Conservation (phyloP, 37 sponge, comb jelly and placozoan species). For the Oscarella lobularis region DNA sequence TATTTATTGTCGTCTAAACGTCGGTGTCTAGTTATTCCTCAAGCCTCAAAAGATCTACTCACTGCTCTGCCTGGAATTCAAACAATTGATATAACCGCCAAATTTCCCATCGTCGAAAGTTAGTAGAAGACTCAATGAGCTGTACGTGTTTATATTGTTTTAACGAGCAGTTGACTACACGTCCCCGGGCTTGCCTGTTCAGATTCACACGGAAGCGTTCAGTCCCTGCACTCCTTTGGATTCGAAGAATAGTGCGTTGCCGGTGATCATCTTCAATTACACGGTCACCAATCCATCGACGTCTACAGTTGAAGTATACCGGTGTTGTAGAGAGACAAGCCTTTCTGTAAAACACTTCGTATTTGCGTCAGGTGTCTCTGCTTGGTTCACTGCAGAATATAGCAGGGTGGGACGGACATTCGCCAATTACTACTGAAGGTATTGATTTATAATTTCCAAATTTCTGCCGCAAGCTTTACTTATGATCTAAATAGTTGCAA, state of each 20-base stretch:
- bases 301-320: neutral
- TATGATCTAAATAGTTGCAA: too few relatives aligned
- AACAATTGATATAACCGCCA: slow-evolving; percentile 12
- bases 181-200: slow-evolving; percentile 4
- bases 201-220: slow-evolving; percentile 16
- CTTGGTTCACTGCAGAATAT: slow-evolving; percentile 13
- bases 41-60: slow-evolving; percentile 11
- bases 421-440: slow-evolving; percentile 10
- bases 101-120: slow-evolving; percentile 17
- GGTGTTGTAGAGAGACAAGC: neutral
- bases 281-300: slow-evolving; percentile 4
- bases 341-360: too few relatives aligned
- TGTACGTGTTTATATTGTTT: neutral
- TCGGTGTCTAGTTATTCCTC: slow-evolving; percentile 7
- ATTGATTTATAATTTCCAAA: neutral
- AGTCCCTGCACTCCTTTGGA: slow-evolving; percentile 15
- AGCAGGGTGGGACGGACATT: slow-evolving; percentile 12
- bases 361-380: slow-evolving; percentile 8
- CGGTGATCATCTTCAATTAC: slow-evolving; percentile 11
- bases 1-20: too few relatives aligned
- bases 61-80: slow-evolving; percentile 8
- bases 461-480: too few relatives aligned
- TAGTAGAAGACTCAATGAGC: neutral
- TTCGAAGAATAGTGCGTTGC: slow-evolving; percentile 7
- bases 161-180: slow-evolving; percentile 10